These are phyloP conservation scores for Brachypodius melanocephalos DNA, from an alignment of 2,113 vertebrate species.

Conservation along the genomic window DNA sequence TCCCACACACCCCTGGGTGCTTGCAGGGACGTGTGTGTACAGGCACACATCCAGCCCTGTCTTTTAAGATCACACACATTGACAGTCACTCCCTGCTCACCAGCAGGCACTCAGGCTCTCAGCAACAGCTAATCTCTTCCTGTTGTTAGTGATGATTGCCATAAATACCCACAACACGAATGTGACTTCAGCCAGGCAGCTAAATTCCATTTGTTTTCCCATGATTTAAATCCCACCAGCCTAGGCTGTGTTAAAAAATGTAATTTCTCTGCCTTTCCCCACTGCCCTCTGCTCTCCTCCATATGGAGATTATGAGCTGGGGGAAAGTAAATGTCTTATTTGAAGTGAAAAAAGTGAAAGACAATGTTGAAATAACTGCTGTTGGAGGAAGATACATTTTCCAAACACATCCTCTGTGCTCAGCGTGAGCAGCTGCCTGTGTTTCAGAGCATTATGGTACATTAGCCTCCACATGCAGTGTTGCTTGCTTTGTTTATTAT, in stretches of 20 bases:
- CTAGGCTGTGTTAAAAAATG: slow-evolving; percentile 5
- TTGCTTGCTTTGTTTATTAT: slow-evolving; percentile 47
- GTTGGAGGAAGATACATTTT: slow-evolving; percentile 20
- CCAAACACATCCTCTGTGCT: neutral
- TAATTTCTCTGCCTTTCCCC: slow-evolving; percentile 18
- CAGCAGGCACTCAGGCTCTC: neutral
- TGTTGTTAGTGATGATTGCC: slow-evolving; percentile 18
- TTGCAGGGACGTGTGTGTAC: neutral
- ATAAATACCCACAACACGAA: slow-evolving; percentile 2
- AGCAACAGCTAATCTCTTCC: neutral
- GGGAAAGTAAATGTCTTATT: slow-evolving; percentile 49
- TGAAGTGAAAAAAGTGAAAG: slow-evolving; percentile 8
- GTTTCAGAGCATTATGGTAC: slow-evolving; percentile 31
- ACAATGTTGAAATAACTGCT: slow-evolving; percentile 63
- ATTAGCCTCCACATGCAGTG: neutral
- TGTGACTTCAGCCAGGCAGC: slow-evolving; percentile 17
- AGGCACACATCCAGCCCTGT: neutral
- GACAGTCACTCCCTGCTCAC: neutral
- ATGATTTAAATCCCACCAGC: slow-evolving; percentile 38
- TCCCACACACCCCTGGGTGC: neutral
- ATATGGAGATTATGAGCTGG: slow-evolving; percentile 25
- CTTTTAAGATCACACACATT: neutral
- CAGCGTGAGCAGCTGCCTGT: neutral
- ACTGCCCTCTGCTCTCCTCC: neutral
- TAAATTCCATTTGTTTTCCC: slow-evolving; percentile 45